Conservation (phyloP, 2,113 vertebrate genomes). For the Cheilinus undulatus region DNA sequence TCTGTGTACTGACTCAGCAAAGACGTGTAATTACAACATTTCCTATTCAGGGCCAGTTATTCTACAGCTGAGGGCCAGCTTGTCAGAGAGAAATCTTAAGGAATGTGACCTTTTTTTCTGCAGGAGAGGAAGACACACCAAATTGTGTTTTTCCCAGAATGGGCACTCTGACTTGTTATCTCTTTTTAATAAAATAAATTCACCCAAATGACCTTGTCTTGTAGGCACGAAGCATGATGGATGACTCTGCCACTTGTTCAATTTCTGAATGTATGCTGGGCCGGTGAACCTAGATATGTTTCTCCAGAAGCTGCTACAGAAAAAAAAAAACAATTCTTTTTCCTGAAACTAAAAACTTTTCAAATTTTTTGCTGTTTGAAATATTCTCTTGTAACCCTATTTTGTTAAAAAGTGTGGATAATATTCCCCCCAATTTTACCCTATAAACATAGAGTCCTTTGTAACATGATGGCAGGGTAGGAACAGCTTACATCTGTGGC, state of each 20-base stretch:
- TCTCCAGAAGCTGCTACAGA: neutral
- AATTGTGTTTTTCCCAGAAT: neutral
- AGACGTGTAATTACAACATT: constrained; percentile 14
- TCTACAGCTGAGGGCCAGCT: constrained; percentile 1
- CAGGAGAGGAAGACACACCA: constrained; percentile 4
- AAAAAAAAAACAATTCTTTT: neutral
- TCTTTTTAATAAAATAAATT: constrained; percentile 51
- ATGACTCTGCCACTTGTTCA: constrained; percentile 37
- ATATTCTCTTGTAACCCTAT: neutral
- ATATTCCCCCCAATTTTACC: constrained; percentile 2
- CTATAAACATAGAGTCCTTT: constrained; percentile 5
- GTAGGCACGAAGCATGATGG: constrained; percentile 44
- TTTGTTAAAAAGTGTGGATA: neutral
- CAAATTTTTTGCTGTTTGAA: neutral
- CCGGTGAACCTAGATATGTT: neutral
- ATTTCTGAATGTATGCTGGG: constrained; percentile 3
- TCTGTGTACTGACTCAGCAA: constrained; percentile 3
- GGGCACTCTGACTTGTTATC: constrained; percentile 25
- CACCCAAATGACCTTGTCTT: constrained; percentile 48
- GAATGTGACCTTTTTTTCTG: constrained; percentile 17
- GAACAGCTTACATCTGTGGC: constrained; percentile 38
- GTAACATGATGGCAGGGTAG: constrained; percentile 19
- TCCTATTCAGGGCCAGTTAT: constrained; percentile 3
- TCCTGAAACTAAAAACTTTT: too few relatives aligned
- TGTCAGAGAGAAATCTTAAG: constrained; percentile 32